These are phyloP conservation scores for Hypotaenidia philippensis DNA, from an alignment of 2,797 vertebrate genomes.

Conservation along the genomic window DNA sequence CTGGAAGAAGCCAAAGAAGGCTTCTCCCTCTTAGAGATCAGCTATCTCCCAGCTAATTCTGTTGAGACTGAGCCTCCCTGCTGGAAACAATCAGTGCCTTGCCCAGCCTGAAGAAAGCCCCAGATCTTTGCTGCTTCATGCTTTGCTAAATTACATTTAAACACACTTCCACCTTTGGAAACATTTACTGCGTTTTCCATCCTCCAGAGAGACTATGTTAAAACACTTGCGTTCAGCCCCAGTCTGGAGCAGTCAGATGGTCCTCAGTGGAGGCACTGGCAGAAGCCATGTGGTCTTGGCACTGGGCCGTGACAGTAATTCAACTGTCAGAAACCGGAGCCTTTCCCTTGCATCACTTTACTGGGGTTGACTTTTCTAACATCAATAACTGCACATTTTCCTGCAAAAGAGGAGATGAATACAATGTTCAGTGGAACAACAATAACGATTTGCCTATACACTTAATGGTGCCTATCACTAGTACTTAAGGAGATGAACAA, in stretches of 20 bases:
- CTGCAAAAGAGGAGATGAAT: background rate
- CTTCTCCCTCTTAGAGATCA: background rate
- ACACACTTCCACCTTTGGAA: background rate
- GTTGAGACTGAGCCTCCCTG: background rate
- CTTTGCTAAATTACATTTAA: background rate
- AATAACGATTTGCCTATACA: background rate
- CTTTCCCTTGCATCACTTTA: background rate
- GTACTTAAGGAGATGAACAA: background rate
- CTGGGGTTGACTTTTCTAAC: background rate
- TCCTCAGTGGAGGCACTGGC: background rate
- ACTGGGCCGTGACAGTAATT: accelerated
- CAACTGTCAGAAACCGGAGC: accelerated
- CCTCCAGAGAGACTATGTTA: background rate
- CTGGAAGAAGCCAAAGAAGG: conserved; percentile 52
- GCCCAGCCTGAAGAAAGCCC: background rate
- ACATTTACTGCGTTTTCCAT: background rate
- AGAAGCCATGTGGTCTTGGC: background rate
- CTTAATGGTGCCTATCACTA: background rate
- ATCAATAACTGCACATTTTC: background rate
- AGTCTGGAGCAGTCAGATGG: accelerated
- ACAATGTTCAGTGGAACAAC: background rate
- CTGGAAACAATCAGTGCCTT: background rate
- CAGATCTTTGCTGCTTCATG: background rate
- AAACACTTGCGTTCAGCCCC: background rate
- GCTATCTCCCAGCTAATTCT: conserved; percentile 1